Percentiles rank a stretch among this genome's conserved stretches.
phyloP scores from a whole-genome alignment of 2,797 vertebrate species.

The Neosalanx taihuensis region DNA sequence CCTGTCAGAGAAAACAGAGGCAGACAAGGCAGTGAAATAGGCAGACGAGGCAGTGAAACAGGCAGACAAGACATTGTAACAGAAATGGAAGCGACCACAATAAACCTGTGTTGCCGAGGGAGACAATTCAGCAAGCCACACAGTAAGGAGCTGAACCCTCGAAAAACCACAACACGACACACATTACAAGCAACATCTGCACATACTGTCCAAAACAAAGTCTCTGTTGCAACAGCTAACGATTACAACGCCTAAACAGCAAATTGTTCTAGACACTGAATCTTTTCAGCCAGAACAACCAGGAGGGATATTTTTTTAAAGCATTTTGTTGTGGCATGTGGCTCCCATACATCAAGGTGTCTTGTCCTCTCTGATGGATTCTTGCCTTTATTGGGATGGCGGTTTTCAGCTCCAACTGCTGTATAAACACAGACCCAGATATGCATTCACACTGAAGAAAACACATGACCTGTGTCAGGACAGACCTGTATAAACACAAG shows the following conservation, averaged over 20 bases:
- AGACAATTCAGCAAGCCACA: slow-evolving; percentile 29
- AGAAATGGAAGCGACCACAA: neutral
- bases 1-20: neutral
- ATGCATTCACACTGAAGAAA: slow-evolving; percentile 31
- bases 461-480: slow-evolving; percentile 40
- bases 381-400: slow-evolving; percentile 45
- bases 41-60: too few relatives aligned
- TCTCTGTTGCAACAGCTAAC: neutral
- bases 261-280: slow-evolving; percentile 15
- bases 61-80: too few relatives aligned
- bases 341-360: slow-evolving; percentile 38
- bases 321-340: slow-evolving; percentile 43
- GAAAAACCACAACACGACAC: slow-evolving; percentile 24
- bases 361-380: slow-evolving; percentile 39
- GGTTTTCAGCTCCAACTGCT: slow-evolving; percentile 42
- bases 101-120: neutral
- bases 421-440: slow-evolving; percentile 54
- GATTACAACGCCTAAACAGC: neutral
- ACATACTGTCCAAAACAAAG: slow-evolving; percentile 2
- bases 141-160: slow-evolving; percentile 32
- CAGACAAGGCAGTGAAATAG: too few relatives aligned
- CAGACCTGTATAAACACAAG: slow-evolving; percentile 53
- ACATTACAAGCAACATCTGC: slow-evolving; percentile 52
- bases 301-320: slow-evolving; percentile 26
- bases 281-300: slow-evolving; percentile 5